Evolutionary conservation across 2,888 invertebrate genomes (phyloP).

Genomic region (Anagyrus pseudococci): DNA sequence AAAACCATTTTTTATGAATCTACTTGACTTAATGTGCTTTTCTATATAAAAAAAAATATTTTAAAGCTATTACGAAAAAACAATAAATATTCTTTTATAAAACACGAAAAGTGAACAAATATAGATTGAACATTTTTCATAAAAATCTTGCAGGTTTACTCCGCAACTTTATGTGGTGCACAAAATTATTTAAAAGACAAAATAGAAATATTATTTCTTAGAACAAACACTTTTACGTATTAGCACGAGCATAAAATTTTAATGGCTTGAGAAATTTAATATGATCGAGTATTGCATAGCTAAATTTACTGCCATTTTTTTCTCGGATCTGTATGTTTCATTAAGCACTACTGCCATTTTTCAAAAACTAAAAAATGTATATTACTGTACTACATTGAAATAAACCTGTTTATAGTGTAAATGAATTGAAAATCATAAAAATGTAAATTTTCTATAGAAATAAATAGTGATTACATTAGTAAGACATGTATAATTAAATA

Average conservation of each 20-base stretch:
- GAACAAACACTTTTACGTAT: no score
- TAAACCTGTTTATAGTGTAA: constrained; percentile 52
- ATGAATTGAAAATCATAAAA: constrained; percentile 46
- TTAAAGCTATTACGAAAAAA: constrained; percentile 5
- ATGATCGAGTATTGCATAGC: constrained; percentile 48
- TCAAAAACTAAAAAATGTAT: constrained; percentile 48
- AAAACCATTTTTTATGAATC: constrained; percentile 45
- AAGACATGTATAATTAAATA: constrained; percentile 26
- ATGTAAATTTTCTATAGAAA: constrained; percentile 46
- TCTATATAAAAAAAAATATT: constrained; percentile 32
- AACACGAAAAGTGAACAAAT: neutral
- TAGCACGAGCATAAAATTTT: constrained; percentile 6
- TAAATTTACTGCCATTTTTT: constrained; percentile 55
- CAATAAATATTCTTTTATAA: constrained; percentile 22
- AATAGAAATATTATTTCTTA: no score
- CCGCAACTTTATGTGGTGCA: no score
- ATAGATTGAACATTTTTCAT: neutral
- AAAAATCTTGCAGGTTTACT: no score
- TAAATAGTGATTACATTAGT: constrained; percentile 21
- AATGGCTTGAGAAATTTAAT: constrained; percentile 37
- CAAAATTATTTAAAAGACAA: neutral
- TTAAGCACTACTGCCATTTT: constrained; percentile 59
- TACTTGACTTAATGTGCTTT: constrained; percentile 54
- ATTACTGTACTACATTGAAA: constrained; percentile 30
- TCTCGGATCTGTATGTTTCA: constrained; percentile 48